A percentile compares a stretch with the other conserved stretches of the same genome.
Conservation (phyloP, 2,888 invertebrate genomes). For the Frankliniella intonsa region DNA sequence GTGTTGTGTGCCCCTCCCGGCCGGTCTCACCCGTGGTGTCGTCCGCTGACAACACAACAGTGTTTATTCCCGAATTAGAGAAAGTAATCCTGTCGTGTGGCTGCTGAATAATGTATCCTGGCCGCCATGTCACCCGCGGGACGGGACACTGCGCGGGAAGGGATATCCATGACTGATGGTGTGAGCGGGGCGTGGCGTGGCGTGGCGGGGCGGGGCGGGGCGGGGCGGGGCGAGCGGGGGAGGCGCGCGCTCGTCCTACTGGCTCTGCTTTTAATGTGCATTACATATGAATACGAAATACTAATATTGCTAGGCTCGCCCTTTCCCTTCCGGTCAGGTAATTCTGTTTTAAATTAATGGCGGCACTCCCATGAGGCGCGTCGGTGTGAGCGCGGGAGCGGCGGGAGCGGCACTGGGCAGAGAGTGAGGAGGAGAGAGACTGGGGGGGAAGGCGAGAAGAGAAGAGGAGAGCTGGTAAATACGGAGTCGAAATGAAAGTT, state of each 20-base stretch:
- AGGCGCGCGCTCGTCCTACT: too few relatives aligned
- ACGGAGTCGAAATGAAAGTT: too few relatives aligned
- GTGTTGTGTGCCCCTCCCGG: too few relatives aligned
- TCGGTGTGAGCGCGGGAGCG: background rate
- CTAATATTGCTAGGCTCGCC: background rate
- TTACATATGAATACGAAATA: background rate
- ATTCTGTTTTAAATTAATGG: background rate
- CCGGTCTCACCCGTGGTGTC: too few relatives aligned
- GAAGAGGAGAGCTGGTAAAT: background rate
- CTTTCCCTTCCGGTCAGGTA: background rate
- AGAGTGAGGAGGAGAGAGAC: background rate
- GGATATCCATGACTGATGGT: slow-evolving; percentile 10
- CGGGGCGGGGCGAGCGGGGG: too few relatives aligned
- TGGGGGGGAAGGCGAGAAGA: background rate
- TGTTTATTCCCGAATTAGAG: background rate
- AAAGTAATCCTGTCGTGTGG: background rate
- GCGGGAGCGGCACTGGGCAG: too few relatives aligned
- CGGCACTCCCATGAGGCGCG: background rate
- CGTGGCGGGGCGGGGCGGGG: too few relatives aligned
- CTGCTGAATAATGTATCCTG: background rate
- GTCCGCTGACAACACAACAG: too few relatives aligned
- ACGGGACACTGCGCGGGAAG: background rate
- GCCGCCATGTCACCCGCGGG: background rate
- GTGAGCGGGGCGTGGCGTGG: too few relatives aligned
- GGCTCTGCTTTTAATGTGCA: background rate